These are phyloP conservation scores for Lindbergichthys nudifrons DNA, from an alignment of 2,797 vertebrate species.

Conservation along the genomic window DNA sequence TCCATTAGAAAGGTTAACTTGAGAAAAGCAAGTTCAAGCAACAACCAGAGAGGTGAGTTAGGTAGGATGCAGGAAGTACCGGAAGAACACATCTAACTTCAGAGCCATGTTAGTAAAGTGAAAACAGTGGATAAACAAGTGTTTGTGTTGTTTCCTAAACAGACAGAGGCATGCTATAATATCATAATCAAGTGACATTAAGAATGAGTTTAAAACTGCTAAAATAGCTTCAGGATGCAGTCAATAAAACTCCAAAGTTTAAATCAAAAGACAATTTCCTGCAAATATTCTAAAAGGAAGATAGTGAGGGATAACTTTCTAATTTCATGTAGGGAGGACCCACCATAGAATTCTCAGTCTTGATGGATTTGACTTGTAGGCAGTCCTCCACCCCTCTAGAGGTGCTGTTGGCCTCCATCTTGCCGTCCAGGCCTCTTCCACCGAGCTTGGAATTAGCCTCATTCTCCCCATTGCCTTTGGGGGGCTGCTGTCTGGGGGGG, in stretches of 20 bases:
- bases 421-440: constrained; percentile 82
- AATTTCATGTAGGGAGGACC: constrained; percentile 59
- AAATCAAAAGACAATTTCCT: not conserved
- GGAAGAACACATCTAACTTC: constrained; percentile 30
- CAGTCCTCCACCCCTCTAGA: constrained; percentile 88
- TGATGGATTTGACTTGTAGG: constrained; percentile 92
- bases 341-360: constrained; percentile 95
- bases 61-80: constrained; percentile 58
- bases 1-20: constrained; percentile 90
- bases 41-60: constrained; percentile 81
- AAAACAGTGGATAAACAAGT: constrained; percentile 8
- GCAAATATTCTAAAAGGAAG: not conserved
- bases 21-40: constrained; percentile 84
- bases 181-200: not conserved
- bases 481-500: constrained; percentile 85
- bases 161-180: constrained; percentile 16
- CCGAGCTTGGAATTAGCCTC: constrained; percentile 87
- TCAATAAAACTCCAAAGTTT: not conserved
- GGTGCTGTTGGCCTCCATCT: constrained; percentile 87
- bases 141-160: not conserved
- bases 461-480: constrained; percentile 91
- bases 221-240: not conserved
- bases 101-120: constrained; percentile 62
- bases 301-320: not conserved
- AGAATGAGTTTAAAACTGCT: not conserved